phyloP scores from a whole-genome alignment of 1,140 invertebrate species.

The Acyrthosiphon pisum region DNA sequence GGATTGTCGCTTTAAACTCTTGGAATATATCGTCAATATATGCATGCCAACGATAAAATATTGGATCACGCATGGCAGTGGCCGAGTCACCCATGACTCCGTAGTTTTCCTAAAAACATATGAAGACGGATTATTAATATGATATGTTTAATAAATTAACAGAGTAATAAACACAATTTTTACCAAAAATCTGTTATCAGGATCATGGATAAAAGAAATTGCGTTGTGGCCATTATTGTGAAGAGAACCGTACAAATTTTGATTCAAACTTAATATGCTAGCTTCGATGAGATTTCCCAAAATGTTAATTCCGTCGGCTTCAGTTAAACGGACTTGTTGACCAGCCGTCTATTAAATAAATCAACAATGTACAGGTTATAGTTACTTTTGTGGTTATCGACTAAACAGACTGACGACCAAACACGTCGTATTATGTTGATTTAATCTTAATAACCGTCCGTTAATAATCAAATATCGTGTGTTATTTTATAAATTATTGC shows the following conservation, averaged over 20 bases:
- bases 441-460: too few species aligned
- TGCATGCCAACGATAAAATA: constrained; percentile 86
- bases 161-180: constrained; percentile 59
- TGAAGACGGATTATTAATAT: neutral
- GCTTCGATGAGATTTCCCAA: constrained; percentile 82
- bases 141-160: neutral
- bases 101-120: constrained; percentile 67
- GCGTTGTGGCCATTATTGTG: constrained; percentile 77
- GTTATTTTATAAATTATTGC: neutral
- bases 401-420: neutral
- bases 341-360: constrained; percentile 57
- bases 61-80: constrained; percentile 81
- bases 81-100: constrained; percentile 75
- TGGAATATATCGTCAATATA: constrained; percentile 81
- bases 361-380: neutral
- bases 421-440: neutral
- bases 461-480: neutral
- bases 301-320: constrained; percentile 77
- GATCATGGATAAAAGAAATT: constrained; percentile 76
- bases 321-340: constrained; percentile 67
- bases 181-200: constrained; percentile 74
- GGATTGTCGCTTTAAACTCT: constrained; percentile 75
- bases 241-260: constrained; percentile 73
- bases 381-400: neutral
- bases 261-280: constrained; percentile 74